Conservation (phyloP, 2,797 vertebrate species). For the Siniperca undulata region DNA sequence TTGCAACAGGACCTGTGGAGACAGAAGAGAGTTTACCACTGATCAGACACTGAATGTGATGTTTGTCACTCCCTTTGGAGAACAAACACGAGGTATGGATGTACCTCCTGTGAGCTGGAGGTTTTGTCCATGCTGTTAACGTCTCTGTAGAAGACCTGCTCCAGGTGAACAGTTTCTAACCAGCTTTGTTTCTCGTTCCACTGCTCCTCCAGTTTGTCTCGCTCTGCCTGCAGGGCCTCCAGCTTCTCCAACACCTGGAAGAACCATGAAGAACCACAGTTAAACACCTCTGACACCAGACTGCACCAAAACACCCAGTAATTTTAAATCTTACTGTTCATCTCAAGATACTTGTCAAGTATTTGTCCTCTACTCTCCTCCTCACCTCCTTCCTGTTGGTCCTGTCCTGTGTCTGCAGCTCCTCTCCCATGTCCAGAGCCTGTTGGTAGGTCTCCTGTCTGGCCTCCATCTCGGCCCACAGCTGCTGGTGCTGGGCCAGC, state of each 20-base stretch:
- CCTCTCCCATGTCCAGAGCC: slow-evolving; percentile 83
- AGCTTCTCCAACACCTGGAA: slow-evolving; percentile 87
- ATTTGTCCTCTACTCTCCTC: too few species aligned
- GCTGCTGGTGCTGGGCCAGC: slow-evolving; percentile 87
- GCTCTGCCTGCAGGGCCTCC: slow-evolving; percentile 76
- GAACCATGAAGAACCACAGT: slow-evolving; percentile 6
- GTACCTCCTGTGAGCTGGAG: slow-evolving; percentile 88
- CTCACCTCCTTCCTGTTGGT: slow-evolving; percentile 82
- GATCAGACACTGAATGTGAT: not conserved
- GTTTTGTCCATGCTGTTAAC: slow-evolving; percentile 85
- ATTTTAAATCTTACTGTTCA: not conserved
- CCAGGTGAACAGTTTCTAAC: slow-evolving; percentile 84
- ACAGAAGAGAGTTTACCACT: not conserved
- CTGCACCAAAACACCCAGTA: not conserved
- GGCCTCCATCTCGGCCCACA: slow-evolving; percentile 88
- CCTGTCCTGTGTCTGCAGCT: slow-evolving; percentile 77
- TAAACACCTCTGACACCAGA: not conserved
- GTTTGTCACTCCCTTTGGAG: not conserved
- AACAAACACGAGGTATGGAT: rapidly evolving
- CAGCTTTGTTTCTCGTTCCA: slow-evolving; percentile 87
- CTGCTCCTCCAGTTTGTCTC: slow-evolving; percentile 80
- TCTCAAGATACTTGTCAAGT: too few species aligned
- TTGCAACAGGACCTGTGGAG: slow-evolving; percentile 87
- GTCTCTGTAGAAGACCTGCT: slow-evolving; percentile 91
- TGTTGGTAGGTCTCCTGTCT: slow-evolving; percentile 82